Evolutionary conservation across 2,113 vertebrate genomes (phyloP).

Genomic region (Taxidea taxus): DNA sequence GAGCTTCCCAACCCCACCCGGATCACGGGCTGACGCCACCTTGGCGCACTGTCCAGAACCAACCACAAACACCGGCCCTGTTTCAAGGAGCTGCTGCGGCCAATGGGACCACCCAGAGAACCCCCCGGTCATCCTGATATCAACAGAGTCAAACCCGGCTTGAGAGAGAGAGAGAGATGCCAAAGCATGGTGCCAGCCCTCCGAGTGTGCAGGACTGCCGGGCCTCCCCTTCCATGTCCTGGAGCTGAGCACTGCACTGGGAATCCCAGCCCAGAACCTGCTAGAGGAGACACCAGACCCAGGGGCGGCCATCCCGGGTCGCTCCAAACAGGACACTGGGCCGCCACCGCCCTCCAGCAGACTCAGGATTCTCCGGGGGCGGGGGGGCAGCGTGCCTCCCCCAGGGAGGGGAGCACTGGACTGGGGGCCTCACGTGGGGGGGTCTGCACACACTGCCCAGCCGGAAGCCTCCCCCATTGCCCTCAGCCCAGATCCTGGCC

Average conservation of each 20-base stretch:
- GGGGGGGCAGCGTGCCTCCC: rapidly evolving
- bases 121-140: not conserved
- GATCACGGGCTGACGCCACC: not conserved
- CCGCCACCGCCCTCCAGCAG: not conserved
- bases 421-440: not conserved
- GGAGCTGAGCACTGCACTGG: rapidly evolving
- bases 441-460: not conserved
- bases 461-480: not conserved
- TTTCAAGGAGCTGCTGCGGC: not conserved
- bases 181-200: rapidly evolving
- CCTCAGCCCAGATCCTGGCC: not conserved
- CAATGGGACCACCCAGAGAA: not conserved
- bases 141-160: not conserved
- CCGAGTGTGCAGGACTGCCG: too few relatives aligned
- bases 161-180: not conserved
- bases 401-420: not conserved
- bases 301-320: too few relatives aligned
- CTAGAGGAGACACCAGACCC: not conserved
- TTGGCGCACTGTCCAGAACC: not conserved
- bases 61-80: rapidly evolving
- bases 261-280: not conserved
- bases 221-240: not conserved
- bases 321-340: not conserved
- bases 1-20: not conserved
- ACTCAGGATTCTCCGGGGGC: rapidly evolving